These are phyloP conservation scores for Cerastis rubricosa DNA, from an alignment of 2,888 invertebrate genomes.

Conservation along the genomic window DNA sequence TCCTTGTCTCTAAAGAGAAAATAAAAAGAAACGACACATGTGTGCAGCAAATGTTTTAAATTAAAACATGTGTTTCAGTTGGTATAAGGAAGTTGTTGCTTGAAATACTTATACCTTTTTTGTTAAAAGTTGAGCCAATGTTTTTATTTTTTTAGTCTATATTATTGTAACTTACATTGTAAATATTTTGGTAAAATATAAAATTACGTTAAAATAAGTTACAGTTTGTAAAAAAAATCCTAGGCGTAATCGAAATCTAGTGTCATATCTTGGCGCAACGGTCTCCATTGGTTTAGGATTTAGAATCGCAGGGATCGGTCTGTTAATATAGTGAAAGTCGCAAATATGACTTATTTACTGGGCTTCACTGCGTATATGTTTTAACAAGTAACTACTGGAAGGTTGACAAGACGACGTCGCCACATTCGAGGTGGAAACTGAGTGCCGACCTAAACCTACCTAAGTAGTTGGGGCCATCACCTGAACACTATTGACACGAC, in stretches of 20 bases:
- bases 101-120: conserved; percentile 19
- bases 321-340: no score
- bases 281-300: not conserved
- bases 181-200: not conserved
- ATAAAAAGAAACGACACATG: conserved; percentile 64
- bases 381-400: not conserved
- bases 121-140: conserved; percentile 3
- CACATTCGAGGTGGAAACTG: not conserved
- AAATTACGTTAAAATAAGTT: not conserved
- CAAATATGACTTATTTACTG: no score
- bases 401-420: not conserved
- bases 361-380: no score
- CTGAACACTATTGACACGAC: not conserved
- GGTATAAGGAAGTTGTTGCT: conserved; percentile 43
- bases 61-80: conserved; percentile 56
- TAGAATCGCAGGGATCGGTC: not conserved
- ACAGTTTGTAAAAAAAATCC: not conserved
- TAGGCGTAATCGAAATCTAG: not conserved
- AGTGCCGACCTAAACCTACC: not conserved
- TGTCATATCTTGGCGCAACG: not conserved
- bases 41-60: conserved; percentile 65
- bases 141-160: not conserved
- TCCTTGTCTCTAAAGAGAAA: conserved; percentile 49
- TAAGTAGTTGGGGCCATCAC: not conserved
- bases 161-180: not conserved